Percentiles rank a stretch among this genome's conserved stretches.
phyloP scores from a whole-genome alignment of 1,140 invertebrate genomes.

The Caenorhabditis latens region DNA sequence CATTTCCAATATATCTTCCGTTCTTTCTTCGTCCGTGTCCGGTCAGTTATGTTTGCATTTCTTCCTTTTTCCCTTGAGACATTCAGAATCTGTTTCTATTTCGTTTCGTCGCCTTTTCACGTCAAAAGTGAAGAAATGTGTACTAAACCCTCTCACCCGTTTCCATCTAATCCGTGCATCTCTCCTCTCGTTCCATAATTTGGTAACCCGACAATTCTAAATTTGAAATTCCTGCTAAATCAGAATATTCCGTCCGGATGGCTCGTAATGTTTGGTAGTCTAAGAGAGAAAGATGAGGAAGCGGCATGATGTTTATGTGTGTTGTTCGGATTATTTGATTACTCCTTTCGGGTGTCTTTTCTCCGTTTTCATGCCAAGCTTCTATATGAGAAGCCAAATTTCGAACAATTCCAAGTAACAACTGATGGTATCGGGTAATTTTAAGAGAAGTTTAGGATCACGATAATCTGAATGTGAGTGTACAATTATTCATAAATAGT shows the following conservation, averaged over 20 bases:
- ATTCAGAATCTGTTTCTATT: not conserved
- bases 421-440: too few species aligned
- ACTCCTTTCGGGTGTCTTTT: slow-evolving; percentile 22
- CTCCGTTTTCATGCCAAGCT: not conserved
- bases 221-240: slow-evolving; percentile 23
- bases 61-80: slow-evolving; percentile 32
- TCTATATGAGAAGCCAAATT: not conserved
- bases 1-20: not conserved
- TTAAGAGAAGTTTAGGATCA: too few species aligned
- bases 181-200: slow-evolving; percentile 24
- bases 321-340: slow-evolving; percentile 55
- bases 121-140: slow-evolving; percentile 49
- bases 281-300: slow-evolving; percentile 14
- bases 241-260: not conserved
- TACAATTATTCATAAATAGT: too few species aligned
- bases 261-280: slow-evolving; percentile 21
- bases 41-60: slow-evolving; percentile 30
- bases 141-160: slow-evolving; percentile 1
- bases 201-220: slow-evolving; percentile 18
- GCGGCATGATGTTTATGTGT: slow-evolving; percentile 49
- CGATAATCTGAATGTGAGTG: too few species aligned
- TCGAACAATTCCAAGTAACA: too few species aligned
- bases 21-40: not conserved
- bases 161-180: not conserved
- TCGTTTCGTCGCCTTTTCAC: slow-evolving; percentile 49